These are phyloP conservation scores for Drosophila seguyi DNA, from an alignment of 1,140 invertebrate genomes.

Conservation along the genomic window DNA sequence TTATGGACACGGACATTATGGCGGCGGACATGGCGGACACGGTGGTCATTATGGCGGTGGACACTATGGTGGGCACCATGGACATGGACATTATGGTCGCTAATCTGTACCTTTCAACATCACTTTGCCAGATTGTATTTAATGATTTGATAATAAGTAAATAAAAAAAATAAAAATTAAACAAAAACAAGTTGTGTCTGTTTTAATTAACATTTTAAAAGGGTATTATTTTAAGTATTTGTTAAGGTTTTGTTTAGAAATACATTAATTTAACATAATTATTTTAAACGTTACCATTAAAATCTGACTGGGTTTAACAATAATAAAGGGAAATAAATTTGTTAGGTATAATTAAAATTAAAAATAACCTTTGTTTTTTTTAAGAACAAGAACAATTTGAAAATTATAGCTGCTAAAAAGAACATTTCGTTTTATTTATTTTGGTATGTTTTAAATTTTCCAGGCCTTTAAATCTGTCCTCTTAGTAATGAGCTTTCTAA, in stretches of 20 bases:
- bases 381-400: no score
- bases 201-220: neutral
- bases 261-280: neutral
- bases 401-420: no score
- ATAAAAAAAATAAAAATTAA: neutral
- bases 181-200: neutral
- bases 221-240: no score
- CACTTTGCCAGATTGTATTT: neutral
- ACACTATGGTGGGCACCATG: slow-evolving; percentile 1
- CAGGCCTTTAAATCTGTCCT: no score
- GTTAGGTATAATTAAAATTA: no score
- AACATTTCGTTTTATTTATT: no score
- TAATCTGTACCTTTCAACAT: neutral
- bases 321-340: neutral
- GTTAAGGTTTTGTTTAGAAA: neutral
- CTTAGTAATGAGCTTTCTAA: no score
- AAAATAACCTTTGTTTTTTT: no score
- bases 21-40: slow-evolving; percentile 13
- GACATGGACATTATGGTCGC: slow-evolving; percentile 18
- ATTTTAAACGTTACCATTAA: neutral
- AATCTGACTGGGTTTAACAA: neutral
- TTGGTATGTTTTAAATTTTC: no score
- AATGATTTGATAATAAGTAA: neutral
- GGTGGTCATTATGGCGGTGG: slow-evolving; percentile 5
- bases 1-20: slow-evolving; percentile 3